Conservation (phyloP, 2,113 vertebrate genomes). For the Jaculus jaculus region DNA sequence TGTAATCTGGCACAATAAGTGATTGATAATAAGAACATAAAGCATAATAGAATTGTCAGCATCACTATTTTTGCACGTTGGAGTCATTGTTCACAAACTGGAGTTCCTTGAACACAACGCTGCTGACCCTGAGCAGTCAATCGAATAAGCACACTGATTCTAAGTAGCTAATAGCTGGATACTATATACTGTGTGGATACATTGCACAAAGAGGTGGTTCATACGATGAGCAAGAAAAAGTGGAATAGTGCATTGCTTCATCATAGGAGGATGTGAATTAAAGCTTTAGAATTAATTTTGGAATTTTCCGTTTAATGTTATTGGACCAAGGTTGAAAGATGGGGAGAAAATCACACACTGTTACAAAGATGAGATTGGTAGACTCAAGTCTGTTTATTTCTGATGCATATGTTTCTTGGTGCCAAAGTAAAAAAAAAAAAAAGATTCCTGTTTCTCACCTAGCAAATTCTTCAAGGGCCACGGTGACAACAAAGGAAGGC, state of each 20-base stretch:
- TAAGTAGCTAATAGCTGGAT: background rate
- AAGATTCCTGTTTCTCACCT: background rate
- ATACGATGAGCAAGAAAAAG: background rate
- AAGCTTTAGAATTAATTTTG: background rate
- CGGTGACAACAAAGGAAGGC: background rate
- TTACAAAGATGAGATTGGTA: background rate
- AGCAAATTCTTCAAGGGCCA: background rate
- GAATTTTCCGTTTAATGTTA: background rate
- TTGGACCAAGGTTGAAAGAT: background rate
- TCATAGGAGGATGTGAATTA: background rate
- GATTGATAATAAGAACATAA: background rate
- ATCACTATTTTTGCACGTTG: background rate
- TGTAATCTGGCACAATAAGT: background rate
- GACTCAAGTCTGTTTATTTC: background rate
- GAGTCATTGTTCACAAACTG: background rate
- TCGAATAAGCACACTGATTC: background rate
- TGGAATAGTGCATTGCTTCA: background rate
- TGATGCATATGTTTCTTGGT: conserved; percentile 31
- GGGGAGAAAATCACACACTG: rapidly evolving
- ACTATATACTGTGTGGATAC: background rate
- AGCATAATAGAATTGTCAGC: background rate
- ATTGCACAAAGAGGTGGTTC: background rate
- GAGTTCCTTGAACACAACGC: background rate
- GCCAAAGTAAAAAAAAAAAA: conserved; percentile 38
- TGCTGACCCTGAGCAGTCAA: background rate